Base-by-base conservation (phyloP, 2,797 vertebrate genomes). In the Lepus oiostolus region DNA sequence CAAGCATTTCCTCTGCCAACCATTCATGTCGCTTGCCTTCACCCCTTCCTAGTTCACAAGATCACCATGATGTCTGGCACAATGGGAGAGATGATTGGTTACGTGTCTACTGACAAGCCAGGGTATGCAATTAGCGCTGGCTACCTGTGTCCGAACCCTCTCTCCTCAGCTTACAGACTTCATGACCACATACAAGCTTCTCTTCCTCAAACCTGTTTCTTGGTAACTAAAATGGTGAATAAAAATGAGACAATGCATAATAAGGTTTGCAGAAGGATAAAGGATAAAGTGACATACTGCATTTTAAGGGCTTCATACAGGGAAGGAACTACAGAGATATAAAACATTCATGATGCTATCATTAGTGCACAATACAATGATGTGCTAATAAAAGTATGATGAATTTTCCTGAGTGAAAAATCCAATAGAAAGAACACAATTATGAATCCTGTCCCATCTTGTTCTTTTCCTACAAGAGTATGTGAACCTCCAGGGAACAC, bases 331-430 rank as follows among this genome's bases (percentile, higher is more conserved):
- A 84, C 80, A 94, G 5, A 26, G 5, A 60, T 62, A 74, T 63
- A 89, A 95, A 90, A 83, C 35, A 42, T 52, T 72, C 38, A 68
- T 94, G 83, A 84, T 77, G 79, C 22, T 50, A 79, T 88, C 88
- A 71, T 80, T 88, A 85, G 68, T 26, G 30, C 9, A 19, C 26
- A 90, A 42, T 13, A 0, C 67, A 52, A 68, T 60, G 16, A 83
- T 89, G 84, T 76, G 35, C 50, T 81, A 91, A 90, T 93, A 85
- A 95, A 95, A 94, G 26, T 62, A 62, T 52, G 87, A 89, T 93
- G 54, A 87, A 90, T 92, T 92, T 62, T 85, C n/a, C 75, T 85
- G 65, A 93, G 74, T 85, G 60, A 87, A 94, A 88, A 81, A 91
- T 85, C 42, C 71, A 91, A 54, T 76, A 89, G 77, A 85, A 96